Percentiles rank a stretch among this genome's conserved stretches.
These are phyloP conservation scores for Charanyca ferruginea DNA, from an alignment of 2,888 invertebrate genomes.

Conservation along the genomic window DNA sequence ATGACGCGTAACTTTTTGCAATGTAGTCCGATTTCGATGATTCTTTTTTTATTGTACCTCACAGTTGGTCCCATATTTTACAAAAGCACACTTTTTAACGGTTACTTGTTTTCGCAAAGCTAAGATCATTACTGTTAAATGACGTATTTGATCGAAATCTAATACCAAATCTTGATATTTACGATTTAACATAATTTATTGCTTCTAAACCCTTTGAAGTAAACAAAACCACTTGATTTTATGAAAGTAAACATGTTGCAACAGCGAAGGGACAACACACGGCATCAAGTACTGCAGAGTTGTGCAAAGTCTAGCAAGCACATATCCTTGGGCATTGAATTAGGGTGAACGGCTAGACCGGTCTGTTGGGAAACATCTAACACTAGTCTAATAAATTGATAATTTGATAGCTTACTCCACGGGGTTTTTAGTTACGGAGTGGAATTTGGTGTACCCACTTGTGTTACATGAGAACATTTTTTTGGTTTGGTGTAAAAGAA, in stretches of 20 bases:
- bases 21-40: no score
- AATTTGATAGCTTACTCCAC: slow-evolving; percentile 57
- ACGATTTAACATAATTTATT: slow-evolving; percentile 1
- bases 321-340: slow-evolving; percentile 76
- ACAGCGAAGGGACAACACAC: slow-evolving; percentile 70
- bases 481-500: no score
- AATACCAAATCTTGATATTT: background rate
- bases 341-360: slow-evolving; percentile 74
- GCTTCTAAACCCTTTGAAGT: slow-evolving; percentile 15
- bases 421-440: slow-evolving; percentile 35
- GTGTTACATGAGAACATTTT: slow-evolving; percentile 9
- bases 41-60: no score
- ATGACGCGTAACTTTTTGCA: no score
- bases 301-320: slow-evolving; percentile 70
- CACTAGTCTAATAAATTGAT: slow-evolving; percentile 53
- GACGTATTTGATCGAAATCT: no score
- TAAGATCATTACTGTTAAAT: no score
- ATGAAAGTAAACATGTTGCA: slow-evolving; percentile 71
- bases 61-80: no score
- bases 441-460: slow-evolving; percentile 14
- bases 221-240: slow-evolving; percentile 50
- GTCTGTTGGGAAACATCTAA: slow-evolving; percentile 60
- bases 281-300: slow-evolving; percentile 52
- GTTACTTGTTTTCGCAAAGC: no score
- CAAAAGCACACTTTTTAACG: no score